phyloP scores from a whole-genome alignment of 2,888 invertebrate species.

The Scaptomyza flava region DNA sequence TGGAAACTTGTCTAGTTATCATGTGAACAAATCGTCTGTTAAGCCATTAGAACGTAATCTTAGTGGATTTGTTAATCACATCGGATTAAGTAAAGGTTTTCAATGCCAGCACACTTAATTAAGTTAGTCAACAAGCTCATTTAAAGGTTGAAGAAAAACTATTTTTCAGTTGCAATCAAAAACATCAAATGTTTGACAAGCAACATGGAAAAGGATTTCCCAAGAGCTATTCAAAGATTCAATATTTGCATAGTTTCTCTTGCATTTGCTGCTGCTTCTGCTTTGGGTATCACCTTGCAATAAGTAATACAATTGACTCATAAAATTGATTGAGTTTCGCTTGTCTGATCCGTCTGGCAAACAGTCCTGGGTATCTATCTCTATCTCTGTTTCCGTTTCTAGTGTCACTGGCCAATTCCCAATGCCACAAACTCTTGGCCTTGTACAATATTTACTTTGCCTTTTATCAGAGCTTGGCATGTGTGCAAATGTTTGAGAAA shows the following conservation, averaged over 20 bases:
- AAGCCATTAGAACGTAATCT: background rate
- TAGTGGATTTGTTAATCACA: background rate
- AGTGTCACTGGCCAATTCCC: slow-evolving; percentile 36
- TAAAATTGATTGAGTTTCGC: slow-evolving; percentile 39
- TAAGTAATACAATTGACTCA: slow-evolving; percentile 28
- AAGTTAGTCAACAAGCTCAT: background rate
- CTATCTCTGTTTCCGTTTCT: background rate
- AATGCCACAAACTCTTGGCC: slow-evolving; percentile 31
- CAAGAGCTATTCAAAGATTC: slow-evolving; percentile 46
- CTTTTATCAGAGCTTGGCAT: slow-evolving; percentile 22
- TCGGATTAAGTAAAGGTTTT: background rate
- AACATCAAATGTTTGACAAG: background rate
- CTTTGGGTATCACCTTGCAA: slow-evolving; percentile 28
- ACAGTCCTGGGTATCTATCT: background rate
- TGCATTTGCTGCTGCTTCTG: slow-evolving; percentile 4
- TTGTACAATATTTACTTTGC: slow-evolving; percentile 33
- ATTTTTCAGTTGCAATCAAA: no score
- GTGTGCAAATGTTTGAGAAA: slow-evolving; percentile 12
- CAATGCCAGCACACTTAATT: no score
- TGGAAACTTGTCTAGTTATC: background rate
- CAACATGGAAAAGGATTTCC: slow-evolving; percentile 3
- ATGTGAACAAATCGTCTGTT: background rate
- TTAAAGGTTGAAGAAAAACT: background rate
- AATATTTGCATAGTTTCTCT: slow-evolving; percentile 29
- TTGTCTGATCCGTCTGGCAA: slow-evolving; percentile 15